A percentile compares a stretch with the other conserved stretches of the same genome.
phyloP scores from a whole-genome alignment of 1,140 invertebrate genomes.

The Psix sp. region DNA sequence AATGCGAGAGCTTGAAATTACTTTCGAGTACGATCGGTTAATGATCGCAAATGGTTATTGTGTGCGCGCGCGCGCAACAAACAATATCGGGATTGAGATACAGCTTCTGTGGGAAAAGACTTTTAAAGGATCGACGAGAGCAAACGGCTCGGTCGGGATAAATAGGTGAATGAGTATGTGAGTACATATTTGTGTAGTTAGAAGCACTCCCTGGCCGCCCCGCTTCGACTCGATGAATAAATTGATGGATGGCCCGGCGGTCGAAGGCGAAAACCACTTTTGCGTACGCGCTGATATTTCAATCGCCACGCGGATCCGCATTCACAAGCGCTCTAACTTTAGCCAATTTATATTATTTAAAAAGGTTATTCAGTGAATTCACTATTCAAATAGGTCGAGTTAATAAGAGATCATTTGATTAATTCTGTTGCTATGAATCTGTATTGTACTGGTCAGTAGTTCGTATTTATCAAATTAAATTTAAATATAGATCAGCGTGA shows the following conservation, averaged over 20 bases:
- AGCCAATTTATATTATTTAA: too few species aligned
- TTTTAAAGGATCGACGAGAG: conserved; percentile 75
- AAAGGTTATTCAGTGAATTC: too few species aligned
- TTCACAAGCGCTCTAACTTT: too few species aligned
- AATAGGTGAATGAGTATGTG: conserved; percentile 76
- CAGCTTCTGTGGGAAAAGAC: conserved; percentile 67
- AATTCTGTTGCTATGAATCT: too few species aligned
- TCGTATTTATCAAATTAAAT: too few species aligned
- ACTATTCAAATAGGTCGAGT: too few species aligned
- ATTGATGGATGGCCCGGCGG: conserved; percentile 61
- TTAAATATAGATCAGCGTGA: too few species aligned
- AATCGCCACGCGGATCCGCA: too few species aligned
- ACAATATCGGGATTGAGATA: conserved; percentile 39
- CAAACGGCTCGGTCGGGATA: conserved; percentile 64
- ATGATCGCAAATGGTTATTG: background rate
- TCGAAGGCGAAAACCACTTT: conserved; percentile 62
- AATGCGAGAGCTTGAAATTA: too few species aligned
- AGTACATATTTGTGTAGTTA: conserved; percentile 77
- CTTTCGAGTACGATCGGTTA: background rate
- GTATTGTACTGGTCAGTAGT: too few species aligned
- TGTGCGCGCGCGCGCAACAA: conserved; percentile 43
- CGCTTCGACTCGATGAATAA: conserved; percentile 65
- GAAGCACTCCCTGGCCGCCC: conserved; percentile 67
- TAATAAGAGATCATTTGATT: too few species aligned
- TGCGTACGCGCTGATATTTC: conserved; percentile 39